These are phyloP conservation scores for Lipophrys pholis DNA, from an alignment of 2,113 vertebrate species.

Conservation along the genomic window DNA sequence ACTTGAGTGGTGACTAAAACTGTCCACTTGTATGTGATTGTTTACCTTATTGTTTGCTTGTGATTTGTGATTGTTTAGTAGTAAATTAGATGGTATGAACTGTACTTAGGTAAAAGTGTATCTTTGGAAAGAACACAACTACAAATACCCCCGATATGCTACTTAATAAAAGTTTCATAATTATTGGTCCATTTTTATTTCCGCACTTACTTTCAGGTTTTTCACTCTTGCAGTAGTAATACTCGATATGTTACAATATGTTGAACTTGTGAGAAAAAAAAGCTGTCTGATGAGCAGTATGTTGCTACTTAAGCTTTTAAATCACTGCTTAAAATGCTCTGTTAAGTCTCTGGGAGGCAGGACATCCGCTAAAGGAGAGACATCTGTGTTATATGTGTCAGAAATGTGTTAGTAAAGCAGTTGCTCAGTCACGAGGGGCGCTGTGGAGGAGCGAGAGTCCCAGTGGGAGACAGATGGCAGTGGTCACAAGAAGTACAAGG, in stretches of 20 bases:
- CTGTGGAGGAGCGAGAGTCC: constrained; percentile 65
- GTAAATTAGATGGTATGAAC: too few relatives aligned
- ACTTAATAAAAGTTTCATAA: too few relatives aligned
- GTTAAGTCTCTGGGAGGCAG: constrained; percentile 13
- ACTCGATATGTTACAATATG: background rate
- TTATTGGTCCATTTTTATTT: too few relatives aligned
- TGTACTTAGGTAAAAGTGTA: too few relatives aligned
- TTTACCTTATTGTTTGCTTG: too few relatives aligned
- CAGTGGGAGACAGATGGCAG: constrained; percentile 84
- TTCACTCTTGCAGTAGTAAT: background rate
- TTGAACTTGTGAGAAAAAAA: background rate
- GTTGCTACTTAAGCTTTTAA: constrained; percentile 42
- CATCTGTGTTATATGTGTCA: constrained; percentile 60
- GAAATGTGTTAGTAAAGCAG: constrained; percentile 66
- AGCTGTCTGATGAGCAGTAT: constrained; percentile 15
- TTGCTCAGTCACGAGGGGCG: constrained; percentile 57
- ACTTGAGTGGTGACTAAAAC: too few relatives aligned
- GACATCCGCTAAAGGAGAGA: constrained; percentile 45
- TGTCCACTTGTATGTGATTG: too few relatives aligned
- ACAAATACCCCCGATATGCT: too few relatives aligned
- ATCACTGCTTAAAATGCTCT: constrained; percentile 10
- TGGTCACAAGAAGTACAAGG: constrained; percentile 72
- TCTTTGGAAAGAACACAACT: too few relatives aligned
- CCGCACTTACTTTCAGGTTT: background rate
- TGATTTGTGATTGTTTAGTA: too few relatives aligned